Conservation (phyloP, 2,888 invertebrate species). For the Clostera curtula region DNA sequence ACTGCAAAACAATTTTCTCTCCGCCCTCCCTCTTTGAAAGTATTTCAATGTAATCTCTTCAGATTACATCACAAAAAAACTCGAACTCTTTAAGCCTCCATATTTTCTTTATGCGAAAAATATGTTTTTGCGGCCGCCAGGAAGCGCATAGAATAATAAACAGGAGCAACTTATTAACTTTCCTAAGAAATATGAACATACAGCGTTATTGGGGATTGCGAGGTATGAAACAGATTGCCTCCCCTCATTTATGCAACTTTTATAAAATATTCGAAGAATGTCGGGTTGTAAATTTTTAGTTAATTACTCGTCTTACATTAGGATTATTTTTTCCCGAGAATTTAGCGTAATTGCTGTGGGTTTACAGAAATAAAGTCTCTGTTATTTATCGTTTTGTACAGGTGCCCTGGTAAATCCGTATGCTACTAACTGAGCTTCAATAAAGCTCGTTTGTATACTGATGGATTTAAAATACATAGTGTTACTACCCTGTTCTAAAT, state of each 20-base stretch:
- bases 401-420: no score
- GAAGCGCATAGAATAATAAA: slow-evolving; percentile 45
- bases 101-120: slow-evolving; percentile 60
- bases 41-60: slow-evolving; percentile 61
- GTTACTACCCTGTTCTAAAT: no score
- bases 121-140: slow-evolving; percentile 40
- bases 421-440: no score
- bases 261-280: slow-evolving; percentile 13
- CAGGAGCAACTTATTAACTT: slow-evolving; percentile 47
- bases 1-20: slow-evolving; percentile 43
- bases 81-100: slow-evolving; percentile 55
- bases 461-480: no score
- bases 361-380: no score
- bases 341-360: slow-evolving; percentile 10
- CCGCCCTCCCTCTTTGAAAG: slow-evolving; percentile 42
- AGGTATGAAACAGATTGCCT: slow-evolving; percentile 23
- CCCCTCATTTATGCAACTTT: slow-evolving; percentile 24
- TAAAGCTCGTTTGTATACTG: no score
- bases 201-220: slow-evolving; percentile 24
- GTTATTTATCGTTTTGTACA: no score
- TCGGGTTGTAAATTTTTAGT: slow-evolving; percentile 10
- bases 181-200: slow-evolving; percentile 32
- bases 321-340: not conserved
- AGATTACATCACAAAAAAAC: slow-evolving; percentile 58
- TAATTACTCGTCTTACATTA: slow-evolving; percentile 9